Conservation (phyloP, 2,113 vertebrate species). For the Varanus komodoensis region DNA sequence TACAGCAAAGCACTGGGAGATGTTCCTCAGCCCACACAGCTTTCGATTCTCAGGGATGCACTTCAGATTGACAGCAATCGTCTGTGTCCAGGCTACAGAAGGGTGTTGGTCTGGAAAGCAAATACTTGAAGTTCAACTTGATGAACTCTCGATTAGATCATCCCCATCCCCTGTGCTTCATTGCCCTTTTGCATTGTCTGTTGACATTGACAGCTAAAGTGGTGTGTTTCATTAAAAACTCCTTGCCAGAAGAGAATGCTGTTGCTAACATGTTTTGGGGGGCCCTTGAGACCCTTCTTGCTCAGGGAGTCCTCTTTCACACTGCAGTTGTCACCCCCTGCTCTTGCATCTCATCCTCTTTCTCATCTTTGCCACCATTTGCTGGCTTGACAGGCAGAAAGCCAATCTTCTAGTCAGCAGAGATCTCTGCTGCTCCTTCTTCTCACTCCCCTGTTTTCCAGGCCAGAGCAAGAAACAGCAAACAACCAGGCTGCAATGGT, state of each 20-base stretch:
- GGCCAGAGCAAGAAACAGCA: too few relatives aligned
- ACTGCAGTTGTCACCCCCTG: not conserved
- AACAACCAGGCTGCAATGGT: too few relatives aligned
- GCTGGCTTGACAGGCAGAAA: too few relatives aligned
- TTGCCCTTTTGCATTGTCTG: not conserved
- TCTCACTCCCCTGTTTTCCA: too few relatives aligned
- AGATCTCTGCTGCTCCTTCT: too few relatives aligned
- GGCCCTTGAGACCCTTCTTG: too few relatives aligned
- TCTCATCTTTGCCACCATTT: too few relatives aligned
- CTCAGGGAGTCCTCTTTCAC: too few relatives aligned
- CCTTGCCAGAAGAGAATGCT: not conserved
- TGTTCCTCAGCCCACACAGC: conserved; percentile 62
- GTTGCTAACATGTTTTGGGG: too few relatives aligned
- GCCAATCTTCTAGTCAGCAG: too few relatives aligned
- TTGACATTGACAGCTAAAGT: not conserved
- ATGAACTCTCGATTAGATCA: conserved; percentile 40
- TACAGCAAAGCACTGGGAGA: conserved; percentile 38
- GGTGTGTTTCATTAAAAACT: not conserved
- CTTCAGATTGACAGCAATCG: conserved; percentile 38
- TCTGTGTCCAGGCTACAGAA: conserved; percentile 53
- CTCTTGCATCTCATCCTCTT: too few relatives aligned
- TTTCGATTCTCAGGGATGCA: conserved; percentile 52
- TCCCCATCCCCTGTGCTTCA: not conserved
- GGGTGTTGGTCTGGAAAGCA: conserved; percentile 55
- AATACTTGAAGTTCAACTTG: not conserved